Conservation (phyloP, 1,140 invertebrate genomes). For the Eupeodes corollae region DNA sequence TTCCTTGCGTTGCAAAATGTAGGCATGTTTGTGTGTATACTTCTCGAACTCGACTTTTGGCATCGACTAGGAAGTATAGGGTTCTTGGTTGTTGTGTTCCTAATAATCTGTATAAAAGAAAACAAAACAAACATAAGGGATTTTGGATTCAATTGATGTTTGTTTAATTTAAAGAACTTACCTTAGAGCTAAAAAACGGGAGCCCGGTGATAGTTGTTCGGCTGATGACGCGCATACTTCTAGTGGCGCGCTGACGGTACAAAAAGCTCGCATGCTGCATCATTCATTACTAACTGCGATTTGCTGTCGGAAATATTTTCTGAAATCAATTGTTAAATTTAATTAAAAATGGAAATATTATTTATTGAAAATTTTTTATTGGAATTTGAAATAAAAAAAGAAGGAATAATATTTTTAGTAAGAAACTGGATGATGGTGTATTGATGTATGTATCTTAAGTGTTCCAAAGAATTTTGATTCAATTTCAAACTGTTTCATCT, state of each 20-base stretch:
- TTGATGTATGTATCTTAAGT: too few species aligned
- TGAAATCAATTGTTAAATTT: constrained; percentile 4
- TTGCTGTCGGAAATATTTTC: constrained; percentile 32
- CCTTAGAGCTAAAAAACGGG: constrained; percentile 37
- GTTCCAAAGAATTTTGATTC: too few species aligned
- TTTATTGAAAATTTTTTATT: neutral
- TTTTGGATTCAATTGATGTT: neutral
- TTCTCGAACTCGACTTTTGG: constrained; percentile 72
- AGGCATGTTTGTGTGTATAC: constrained; percentile 69
- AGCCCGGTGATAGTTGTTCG: constrained; percentile 37
- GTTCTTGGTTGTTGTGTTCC: constrained; percentile 37
- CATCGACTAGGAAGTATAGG: constrained; percentile 45
- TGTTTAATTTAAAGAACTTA: constrained; percentile 5
- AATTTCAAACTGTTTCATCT: too few species aligned
- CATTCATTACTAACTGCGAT: constrained; percentile 37
- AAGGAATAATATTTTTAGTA: too few species aligned
- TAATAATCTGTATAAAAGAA: constrained; percentile 23
- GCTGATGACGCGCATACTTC: constrained; percentile 39
- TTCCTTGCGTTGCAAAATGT: constrained; percentile 62
- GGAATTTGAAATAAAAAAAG: too few species aligned
- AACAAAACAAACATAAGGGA: neutral
- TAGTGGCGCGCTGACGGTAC: constrained; percentile 39
- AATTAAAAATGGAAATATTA: neutral
- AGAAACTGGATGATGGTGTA: too few species aligned
- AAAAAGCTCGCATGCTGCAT: constrained; percentile 40